Conservation (phyloP, 2,888 invertebrate species). For the Griposia aprilina region DNA sequence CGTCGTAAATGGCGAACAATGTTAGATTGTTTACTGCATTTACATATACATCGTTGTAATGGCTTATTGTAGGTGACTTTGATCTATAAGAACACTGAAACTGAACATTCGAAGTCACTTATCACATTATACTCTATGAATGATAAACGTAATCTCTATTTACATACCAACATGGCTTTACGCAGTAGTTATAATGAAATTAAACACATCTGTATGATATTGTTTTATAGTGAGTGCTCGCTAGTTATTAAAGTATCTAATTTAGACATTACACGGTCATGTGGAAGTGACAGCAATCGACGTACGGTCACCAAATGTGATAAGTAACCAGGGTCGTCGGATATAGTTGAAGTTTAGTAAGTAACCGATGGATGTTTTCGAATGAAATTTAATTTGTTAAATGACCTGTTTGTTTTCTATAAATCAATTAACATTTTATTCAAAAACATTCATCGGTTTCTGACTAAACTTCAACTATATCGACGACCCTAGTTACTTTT, state of each 20-base stretch:
- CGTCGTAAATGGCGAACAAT: conserved; percentile 56
- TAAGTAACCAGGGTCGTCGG: no score
- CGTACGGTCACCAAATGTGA: no score
- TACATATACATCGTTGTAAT: conserved; percentile 52
- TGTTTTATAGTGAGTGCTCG: not conserved
- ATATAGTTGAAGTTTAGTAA: no score
- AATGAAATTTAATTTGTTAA: no score
- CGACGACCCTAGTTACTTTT: no score
- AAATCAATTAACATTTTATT: no score
- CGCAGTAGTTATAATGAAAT: conserved; percentile 27
- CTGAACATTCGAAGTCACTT: conserved; percentile 37
- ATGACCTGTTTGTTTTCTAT: no score
- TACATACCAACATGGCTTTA: conserved; percentile 41
- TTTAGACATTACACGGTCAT: not conserved
- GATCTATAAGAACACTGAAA: conserved; percentile 42
- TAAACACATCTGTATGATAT: conserved; percentile 7
- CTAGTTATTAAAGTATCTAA: conserved; percentile 16
- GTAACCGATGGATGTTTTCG: no score
- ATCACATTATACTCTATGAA: conserved; percentile 43
- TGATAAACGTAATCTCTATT: conserved; percentile 47
- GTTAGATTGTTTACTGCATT: conserved; percentile 57
- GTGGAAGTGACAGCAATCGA: conserved; percentile 3
- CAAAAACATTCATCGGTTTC: no score
- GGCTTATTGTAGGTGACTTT: conserved; percentile 57
- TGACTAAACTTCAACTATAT: no score